These are phyloP conservation scores for Romanogobio albipinnatus DNA, from an alignment of 2,113 vertebrate species.

Conservation along the genomic window DNA sequence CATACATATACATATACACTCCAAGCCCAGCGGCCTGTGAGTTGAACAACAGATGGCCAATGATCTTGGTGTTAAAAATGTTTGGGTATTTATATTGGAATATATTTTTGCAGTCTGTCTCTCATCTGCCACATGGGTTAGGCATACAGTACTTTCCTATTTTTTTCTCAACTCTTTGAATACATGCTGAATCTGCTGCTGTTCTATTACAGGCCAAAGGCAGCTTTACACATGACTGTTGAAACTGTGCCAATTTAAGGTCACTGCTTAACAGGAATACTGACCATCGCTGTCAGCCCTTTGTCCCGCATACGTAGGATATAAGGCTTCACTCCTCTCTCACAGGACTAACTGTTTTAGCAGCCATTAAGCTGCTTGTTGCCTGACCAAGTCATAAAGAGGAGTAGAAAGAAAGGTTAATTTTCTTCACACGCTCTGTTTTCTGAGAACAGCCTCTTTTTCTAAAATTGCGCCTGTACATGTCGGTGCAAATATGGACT, in stretches of 20 bases:
- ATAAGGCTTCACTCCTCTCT: neutral
- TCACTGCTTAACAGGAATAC: neutral
- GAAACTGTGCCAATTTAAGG: constrained; percentile 1
- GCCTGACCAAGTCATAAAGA: constrained; percentile 3
- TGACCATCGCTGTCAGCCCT: neutral
- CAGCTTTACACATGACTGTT: neutral
- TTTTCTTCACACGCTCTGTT: neutral
- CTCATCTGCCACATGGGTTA: neutral
- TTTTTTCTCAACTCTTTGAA: neutral
- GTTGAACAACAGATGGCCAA: neutral
- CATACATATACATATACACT: neutral
- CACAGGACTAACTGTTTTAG: neutral
- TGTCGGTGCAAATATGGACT: neutral
- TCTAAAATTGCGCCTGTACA: neutral
- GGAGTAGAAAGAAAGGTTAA: neutral
- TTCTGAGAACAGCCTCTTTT: neutral
- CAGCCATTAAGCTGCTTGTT: constrained; percentile 12
- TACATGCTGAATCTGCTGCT: neutral
- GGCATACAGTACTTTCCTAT: neutral
- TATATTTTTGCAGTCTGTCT: neutral
- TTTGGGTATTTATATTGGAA: neutral
- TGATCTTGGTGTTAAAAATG: neutral
- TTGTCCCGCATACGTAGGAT: neutral
- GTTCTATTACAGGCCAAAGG: neutral
- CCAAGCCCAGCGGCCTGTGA: neutral